These are phyloP conservation scores for Champsocephalus esox DNA, from an alignment of 2,797 vertebrate species.

Conservation along the genomic window DNA sequence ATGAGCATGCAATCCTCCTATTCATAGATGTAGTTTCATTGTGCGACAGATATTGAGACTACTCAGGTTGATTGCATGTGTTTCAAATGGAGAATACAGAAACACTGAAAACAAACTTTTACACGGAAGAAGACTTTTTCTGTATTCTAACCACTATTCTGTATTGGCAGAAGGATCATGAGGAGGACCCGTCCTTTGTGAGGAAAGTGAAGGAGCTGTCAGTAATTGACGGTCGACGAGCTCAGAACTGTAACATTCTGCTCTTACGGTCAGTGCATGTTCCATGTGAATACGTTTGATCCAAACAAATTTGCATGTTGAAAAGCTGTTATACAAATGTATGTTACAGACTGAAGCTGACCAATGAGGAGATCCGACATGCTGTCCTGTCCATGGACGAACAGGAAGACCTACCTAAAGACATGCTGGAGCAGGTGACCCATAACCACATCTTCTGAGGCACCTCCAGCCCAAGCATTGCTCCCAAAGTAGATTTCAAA, in stretches of 20 bases:
- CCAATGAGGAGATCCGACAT: conserved; percentile 93
- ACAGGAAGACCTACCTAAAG: conserved; percentile 94
- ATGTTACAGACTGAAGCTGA: conserved; percentile 88
- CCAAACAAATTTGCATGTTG: not conserved
- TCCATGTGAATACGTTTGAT: not conserved
- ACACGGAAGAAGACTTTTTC: not conserved
- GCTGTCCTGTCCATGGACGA: conserved; percentile 95
- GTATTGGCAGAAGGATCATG: conserved; percentile 57
- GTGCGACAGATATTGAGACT: not conserved
- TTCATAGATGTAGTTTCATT: not conserved
- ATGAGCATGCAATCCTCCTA: not conserved
- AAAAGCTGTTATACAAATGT: not conserved
- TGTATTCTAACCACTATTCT: not conserved
- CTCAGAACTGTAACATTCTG: conserved; percentile 96
- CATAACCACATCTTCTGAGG: too few species aligned
- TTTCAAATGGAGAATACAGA: too few species aligned
- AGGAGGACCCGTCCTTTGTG: conserved; percentile 26
- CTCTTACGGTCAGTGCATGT: conserved; percentile 88
- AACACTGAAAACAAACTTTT: too few species aligned
- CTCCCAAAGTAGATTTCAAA: too few species aligned
- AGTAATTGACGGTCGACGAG: conserved; percentile 93
- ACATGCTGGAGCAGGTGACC: conserved; percentile 85
- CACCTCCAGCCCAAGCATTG: too few species aligned
- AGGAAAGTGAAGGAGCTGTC: conserved; percentile 94
- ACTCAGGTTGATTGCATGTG: too few species aligned